Conservation (phyloP, 2,888 invertebrate genomes). For the Abscondita cerata region DNA sequence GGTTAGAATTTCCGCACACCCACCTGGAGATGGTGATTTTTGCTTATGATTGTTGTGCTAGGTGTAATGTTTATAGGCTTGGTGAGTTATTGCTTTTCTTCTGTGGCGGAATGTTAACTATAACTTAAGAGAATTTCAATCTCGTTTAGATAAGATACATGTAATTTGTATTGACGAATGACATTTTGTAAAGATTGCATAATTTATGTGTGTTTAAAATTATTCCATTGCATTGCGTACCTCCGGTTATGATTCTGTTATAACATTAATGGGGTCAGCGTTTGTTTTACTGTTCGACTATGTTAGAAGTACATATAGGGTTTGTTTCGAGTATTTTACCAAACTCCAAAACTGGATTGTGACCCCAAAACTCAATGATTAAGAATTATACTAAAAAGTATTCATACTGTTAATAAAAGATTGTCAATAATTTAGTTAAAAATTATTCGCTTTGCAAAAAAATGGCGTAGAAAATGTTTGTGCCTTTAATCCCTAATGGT, state of each 20-base stretch:
- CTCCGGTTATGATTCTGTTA: background rate
- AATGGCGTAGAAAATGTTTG: too few species aligned
- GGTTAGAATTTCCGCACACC: conserved; percentile 38
- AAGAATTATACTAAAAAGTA: too few species aligned
- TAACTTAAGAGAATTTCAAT: conserved; percentile 38
- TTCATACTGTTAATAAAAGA: too few species aligned
- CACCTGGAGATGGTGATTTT: conserved; percentile 33
- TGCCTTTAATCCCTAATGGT: too few species aligned
- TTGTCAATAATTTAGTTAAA: too few species aligned
- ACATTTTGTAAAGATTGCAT: conserved; percentile 20
- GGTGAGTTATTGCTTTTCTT: conserved; percentile 40
- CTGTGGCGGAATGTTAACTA: conserved; percentile 37
- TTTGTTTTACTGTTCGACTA: too few species aligned
- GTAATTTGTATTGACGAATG: conserved; percentile 41
- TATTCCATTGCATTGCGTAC: background rate
- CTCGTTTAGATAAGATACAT: conserved; percentile 40
- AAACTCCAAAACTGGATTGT: too few species aligned
- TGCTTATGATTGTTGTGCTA: conserved; percentile 18
- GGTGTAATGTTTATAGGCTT: conserved; percentile 25
- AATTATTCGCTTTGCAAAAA: too few species aligned
- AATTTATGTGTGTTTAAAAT: conserved; percentile 17
- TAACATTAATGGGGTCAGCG: too few species aligned
- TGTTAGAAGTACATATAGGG: too few species aligned
- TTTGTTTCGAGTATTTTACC: too few species aligned
- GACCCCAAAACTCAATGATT: too few species aligned